Evolutionary conservation across 2,797 vertebrate species (phyloP), one percentile per base, ranked within the genome.

Genomic region (Danio albolineatus): DNA sequence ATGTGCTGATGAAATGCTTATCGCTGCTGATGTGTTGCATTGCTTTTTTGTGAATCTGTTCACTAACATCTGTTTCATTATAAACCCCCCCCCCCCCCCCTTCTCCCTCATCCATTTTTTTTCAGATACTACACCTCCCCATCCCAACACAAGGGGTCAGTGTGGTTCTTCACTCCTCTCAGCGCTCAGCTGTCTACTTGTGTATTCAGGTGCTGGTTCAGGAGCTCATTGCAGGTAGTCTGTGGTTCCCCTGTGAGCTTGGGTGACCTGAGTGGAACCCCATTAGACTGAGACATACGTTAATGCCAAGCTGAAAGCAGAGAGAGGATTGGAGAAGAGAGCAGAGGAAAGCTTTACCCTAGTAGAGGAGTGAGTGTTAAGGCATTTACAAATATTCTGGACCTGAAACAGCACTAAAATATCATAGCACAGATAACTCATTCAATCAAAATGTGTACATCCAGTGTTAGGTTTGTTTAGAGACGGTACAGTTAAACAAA

Each of bases 71-170:
- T 83, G 83, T 69, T 81, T 66, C 65, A 64, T 80, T 80, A 90
- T 88, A 67, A 89, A 88, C 86, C 80, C 83, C 54, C 46, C 54
- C 21, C 44, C 60, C 43, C 39, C 53, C 41, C 62, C 75, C 44
- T 74, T n/a, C 9, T 54, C 53, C 54, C 57, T 41, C 17, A 54
- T 72, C 51, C 28, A 65, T 76, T 2, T 57, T 8, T 2, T 57
- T 16, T 51, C 36, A 38, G 3, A 38, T 6, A 5, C 2, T 73
- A 76, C 64, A 85, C 61, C 21, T 72, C 14, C 39, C 6, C 8
- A 7, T 46, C 2, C 60, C 0, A 39, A 78, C 93, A 88, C 84
- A 65, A 89, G 91, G 89, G 89, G 87, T 86, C 89, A 91, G 85
- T 83, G 69, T 88, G 81, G 83, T 73, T 67, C 79, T 84, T 77